A percentile compares a stretch with the other conserved stretches of the same genome.
Conservation (phyloP, 2,113 vertebrate genomes). For the Beaufortia kweichowensis region DNA sequence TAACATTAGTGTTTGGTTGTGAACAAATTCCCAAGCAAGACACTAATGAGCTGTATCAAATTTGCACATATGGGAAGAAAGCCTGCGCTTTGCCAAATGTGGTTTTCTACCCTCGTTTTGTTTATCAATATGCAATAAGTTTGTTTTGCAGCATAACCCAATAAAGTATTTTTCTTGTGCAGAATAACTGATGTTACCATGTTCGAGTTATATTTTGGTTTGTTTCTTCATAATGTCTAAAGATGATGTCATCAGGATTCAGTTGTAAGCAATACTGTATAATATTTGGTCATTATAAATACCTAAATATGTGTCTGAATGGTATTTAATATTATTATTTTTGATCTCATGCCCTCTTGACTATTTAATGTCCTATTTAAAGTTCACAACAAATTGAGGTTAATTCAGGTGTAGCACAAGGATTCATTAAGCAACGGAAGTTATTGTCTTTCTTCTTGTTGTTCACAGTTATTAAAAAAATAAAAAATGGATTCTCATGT, state of each 20-base stretch:
- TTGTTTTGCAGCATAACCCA: not conserved
- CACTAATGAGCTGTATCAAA: conserved; percentile 17
- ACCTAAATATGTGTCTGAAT: not conserved
- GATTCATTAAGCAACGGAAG: not conserved
- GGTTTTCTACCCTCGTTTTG: not conserved
- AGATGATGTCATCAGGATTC: not conserved
- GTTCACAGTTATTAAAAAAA: not conserved
- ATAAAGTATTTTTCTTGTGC: not conserved
- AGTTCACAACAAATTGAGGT: not conserved
- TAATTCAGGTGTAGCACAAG: not conserved
- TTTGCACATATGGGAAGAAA: not conserved
- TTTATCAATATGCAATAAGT: not conserved
- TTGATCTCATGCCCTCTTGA: not conserved
- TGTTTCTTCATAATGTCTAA: not conserved
- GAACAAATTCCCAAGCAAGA: conserved; percentile 10
- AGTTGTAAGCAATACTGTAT: not conserved
- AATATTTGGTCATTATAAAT: not conserved
- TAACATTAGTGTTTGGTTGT: conserved; percentile 7
- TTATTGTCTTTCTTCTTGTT: not conserved
- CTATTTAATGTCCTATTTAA: not conserved
- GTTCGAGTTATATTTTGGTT: not conserved
- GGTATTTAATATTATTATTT: not conserved
- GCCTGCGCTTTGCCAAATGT: not conserved
- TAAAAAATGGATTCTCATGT: too few relatives aligned
- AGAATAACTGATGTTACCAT: not conserved